phyloP scores from a whole-genome alignment of 2,113 vertebrate species.

The Orientallactaga bullata region DNA sequence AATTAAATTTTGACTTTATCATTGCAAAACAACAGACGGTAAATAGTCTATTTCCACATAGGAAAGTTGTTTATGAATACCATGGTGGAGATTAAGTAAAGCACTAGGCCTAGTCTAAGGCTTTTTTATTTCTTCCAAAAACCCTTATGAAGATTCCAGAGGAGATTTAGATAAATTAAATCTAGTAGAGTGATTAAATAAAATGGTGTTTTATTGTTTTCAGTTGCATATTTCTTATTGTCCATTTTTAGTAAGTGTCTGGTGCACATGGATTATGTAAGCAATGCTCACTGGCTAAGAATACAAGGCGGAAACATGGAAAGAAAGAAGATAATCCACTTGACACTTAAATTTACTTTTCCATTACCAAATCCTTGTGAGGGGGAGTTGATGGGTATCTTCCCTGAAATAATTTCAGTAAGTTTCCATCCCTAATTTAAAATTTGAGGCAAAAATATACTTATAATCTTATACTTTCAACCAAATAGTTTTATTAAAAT shows the following conservation, averaged over 20 bases:
- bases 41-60: constrained; percentile 43
- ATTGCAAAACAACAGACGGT: constrained; percentile 65
- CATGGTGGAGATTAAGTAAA: constrained; percentile 60
- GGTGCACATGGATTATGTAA: background rate
- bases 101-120: constrained; percentile 59
- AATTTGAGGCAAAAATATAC: background rate
- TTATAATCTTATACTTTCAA: background rate
- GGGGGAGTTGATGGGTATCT: background rate
- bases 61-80: constrained; percentile 69
- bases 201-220: constrained; percentile 13
- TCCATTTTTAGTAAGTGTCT: background rate
- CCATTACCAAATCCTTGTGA: background rate
- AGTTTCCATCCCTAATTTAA: background rate
- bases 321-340: background rate
- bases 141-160: constrained; percentile 24
- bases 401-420: background rate
- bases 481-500: background rate
- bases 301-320: background rate
- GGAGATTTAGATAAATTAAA: constrained; percentile 58
- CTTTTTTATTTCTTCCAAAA: constrained; percentile 58
- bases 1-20: constrained; percentile 68
- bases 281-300: background rate
- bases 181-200: constrained; percentile 24
- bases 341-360: background rate
- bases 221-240: constrained; percentile 1